phyloP scores from a whole-genome alignment of 2,797 vertebrate species.

The Pristis pectinata region DNA sequence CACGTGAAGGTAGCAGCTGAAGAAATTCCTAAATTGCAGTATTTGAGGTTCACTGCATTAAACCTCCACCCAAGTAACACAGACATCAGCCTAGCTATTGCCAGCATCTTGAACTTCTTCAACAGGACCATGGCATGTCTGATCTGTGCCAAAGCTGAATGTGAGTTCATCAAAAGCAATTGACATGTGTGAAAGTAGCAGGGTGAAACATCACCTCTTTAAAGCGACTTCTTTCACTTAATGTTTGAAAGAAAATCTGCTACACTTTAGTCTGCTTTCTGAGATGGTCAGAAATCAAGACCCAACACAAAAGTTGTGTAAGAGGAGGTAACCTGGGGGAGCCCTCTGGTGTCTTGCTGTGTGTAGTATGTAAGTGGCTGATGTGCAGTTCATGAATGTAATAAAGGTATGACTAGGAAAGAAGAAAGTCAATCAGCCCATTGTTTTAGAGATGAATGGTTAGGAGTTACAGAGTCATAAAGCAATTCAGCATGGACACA shows the following conservation, averaged over 20 bases:
- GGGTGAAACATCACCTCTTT: background rate
- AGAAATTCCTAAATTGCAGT: conserved; percentile 89
- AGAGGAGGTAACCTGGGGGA: background rate
- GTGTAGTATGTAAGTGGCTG: background rate
- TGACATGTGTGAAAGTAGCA: background rate
- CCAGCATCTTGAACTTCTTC: conserved; percentile 88
- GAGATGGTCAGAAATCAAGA: background rate
- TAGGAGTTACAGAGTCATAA: background rate
- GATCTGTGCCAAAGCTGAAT: conserved; percentile 96
- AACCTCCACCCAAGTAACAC: conserved; percentile 95
- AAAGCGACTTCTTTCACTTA: background rate
- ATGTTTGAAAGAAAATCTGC: background rate
- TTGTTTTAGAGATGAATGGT: background rate
- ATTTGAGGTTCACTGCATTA: conserved; percentile 92
- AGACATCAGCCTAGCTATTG: conserved; percentile 89
- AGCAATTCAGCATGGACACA: too few relatives aligned
- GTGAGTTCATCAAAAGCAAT: conserved; percentile 59
- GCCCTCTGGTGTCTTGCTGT: background rate
- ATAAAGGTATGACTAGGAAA: background rate
- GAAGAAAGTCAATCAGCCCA: background rate
- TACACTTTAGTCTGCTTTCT: background rate
- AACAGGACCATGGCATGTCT: conserved; percentile 94
- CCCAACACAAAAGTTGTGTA: background rate
- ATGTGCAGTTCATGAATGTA: background rate
- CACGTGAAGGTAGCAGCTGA: conserved; percentile 96